Conservation (phyloP, 1,140 invertebrate genomes). For the Rhysida immarginata region DNA sequence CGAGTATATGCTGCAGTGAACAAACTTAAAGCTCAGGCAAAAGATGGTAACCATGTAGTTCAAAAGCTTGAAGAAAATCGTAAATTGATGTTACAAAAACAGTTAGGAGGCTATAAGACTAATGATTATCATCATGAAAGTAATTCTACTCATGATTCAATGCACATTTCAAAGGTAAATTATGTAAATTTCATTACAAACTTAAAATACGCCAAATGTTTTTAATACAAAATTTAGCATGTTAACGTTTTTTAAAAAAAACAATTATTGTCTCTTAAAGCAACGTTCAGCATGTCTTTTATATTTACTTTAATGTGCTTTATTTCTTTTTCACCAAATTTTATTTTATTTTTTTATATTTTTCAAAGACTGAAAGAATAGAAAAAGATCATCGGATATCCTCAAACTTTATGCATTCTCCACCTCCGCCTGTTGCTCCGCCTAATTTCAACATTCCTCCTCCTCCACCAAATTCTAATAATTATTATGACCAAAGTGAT, state of each 20-base stretch:
- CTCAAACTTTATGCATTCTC: constrained; percentile 39
- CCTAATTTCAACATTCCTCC: constrained; percentile 7
- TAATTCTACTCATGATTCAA: too few relatives aligned
- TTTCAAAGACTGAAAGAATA: constrained; percentile 33
- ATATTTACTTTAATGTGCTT: too few relatives aligned
- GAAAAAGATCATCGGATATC: constrained; percentile 20
- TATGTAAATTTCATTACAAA: background rate
- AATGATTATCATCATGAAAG: constrained; percentile 3
- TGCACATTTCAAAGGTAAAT: background rate
- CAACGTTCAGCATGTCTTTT: too few relatives aligned
- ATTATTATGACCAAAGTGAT: constrained; percentile 15
- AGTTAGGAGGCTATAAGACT: constrained; percentile 41
- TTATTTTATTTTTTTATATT: too few relatives aligned
- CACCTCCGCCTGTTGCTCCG: constrained; percentile 42
- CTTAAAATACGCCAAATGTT: too few relatives aligned
- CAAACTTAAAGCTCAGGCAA: constrained; percentile 33
- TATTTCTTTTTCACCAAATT: too few relatives aligned
- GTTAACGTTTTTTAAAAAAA: too few relatives aligned
- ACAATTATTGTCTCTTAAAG: too few relatives aligned
- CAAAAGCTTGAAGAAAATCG: constrained; percentile 66
- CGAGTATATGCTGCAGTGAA: constrained; percentile 9
- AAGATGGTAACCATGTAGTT: constrained; percentile 36
- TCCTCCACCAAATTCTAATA: constrained; percentile 2
- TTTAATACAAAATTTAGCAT: too few relatives aligned
- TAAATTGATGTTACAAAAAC: constrained; percentile 65